Evolutionary conservation across 2,113 vertebrate species (phyloP).

Genomic region (Agapornis roseicollis): DNA sequence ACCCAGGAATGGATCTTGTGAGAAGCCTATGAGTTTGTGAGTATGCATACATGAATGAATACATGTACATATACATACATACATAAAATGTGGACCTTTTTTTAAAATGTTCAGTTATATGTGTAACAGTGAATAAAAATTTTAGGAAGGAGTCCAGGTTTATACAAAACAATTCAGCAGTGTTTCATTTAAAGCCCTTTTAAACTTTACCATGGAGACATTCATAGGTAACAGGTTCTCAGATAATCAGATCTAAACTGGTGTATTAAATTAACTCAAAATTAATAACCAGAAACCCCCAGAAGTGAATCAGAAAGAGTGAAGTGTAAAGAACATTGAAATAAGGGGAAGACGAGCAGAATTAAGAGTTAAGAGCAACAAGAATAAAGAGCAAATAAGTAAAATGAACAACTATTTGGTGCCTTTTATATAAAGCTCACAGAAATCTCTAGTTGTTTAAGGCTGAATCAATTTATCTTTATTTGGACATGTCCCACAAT

Average conservation of each 20-base stretch:
- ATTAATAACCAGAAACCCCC: slow-evolving; percentile 20
- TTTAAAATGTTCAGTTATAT: background rate
- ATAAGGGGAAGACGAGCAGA: background rate
- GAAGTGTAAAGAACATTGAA: background rate
- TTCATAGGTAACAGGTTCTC: background rate
- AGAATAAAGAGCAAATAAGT: slow-evolving; percentile 7
- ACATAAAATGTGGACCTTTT: background rate
- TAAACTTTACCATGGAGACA: background rate
- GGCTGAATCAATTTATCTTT: slow-evolving; percentile 44
- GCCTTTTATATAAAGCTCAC: slow-evolving; percentile 14
- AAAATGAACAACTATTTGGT: slow-evolving; percentile 18
- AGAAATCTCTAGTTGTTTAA: slow-evolving; percentile 25
- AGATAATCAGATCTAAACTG: slow-evolving; percentile 22
- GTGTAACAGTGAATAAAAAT: background rate
- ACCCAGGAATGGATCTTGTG: background rate
- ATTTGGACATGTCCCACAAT: background rate
- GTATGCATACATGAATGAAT: background rate
- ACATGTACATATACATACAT: background rate
- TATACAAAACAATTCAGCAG: background rate
- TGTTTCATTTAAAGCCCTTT: background rate
- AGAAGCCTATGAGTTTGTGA: background rate
- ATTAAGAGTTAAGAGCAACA: background rate
- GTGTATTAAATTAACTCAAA: slow-evolving; percentile 22
- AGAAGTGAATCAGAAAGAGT: slow-evolving; percentile 19
- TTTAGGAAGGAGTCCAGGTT: background rate